These are phyloP conservation scores for Platyrinchus mystaceus DNA, from an alignment of 2,797 vertebrate genomes.

Conservation along the genomic window DNA sequence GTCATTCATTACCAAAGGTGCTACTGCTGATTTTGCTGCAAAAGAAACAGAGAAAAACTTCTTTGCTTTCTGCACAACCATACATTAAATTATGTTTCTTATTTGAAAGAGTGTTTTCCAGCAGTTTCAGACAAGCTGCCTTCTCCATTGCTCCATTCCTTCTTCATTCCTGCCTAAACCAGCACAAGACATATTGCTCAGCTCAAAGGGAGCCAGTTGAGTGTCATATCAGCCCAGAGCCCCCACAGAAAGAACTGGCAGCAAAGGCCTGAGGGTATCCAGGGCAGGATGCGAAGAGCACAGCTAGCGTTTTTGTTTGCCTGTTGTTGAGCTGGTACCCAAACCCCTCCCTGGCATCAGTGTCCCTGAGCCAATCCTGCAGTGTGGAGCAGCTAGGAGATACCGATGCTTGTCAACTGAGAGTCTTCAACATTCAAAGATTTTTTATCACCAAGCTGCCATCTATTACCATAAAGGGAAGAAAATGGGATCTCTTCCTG, in stretches of 20 bases:
- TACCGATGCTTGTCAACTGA: neutral
- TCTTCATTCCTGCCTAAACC: neutral
- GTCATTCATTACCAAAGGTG: neutral
- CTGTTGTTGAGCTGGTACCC: neutral
- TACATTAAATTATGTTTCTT: neutral
- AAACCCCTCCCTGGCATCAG: neutral
- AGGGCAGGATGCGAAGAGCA: neutral
- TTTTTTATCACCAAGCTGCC: neutral
- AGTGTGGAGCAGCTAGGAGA: neutral
- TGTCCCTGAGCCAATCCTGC: neutral
- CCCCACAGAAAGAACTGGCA: neutral
- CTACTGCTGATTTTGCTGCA: neutral
- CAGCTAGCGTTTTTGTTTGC: neutral
- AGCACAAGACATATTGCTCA: neutral
- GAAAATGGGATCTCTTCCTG: neutral
- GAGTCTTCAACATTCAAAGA: neutral
- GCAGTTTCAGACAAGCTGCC: fast-evolving
- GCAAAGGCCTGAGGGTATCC: neutral
- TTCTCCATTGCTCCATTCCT: neutral
- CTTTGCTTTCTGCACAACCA: neutral
- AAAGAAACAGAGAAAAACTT: neutral
- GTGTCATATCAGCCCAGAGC: neutral
- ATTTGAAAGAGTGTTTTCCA: neutral
- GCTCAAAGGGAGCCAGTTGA: neutral
- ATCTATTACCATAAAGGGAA: neutral